phyloP scores from a whole-genome alignment of 2,797 vertebrate species.

The Enteromius argenteus region DNA sequence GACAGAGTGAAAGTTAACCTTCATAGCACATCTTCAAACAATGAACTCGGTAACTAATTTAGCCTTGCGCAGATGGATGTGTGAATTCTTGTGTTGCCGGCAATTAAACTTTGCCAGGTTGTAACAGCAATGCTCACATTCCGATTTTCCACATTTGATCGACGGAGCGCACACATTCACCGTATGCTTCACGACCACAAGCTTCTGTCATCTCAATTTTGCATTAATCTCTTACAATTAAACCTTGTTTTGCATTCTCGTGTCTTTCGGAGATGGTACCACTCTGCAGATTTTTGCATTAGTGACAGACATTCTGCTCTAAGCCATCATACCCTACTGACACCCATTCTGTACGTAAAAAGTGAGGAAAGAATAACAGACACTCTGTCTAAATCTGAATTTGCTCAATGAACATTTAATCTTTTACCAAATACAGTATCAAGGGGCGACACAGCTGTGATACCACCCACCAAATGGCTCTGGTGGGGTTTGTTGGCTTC shows the following conservation, averaged over 20 bases:
- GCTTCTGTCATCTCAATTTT: constrained; percentile 29
- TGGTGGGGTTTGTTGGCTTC: constrained; percentile 32
- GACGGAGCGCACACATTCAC: neutral
- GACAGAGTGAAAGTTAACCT: constrained; percentile 32
- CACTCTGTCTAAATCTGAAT: neutral
- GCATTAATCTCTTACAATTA: constrained; percentile 40
- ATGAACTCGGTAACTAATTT: constrained; percentile 33
- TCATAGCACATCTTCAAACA: constrained; percentile 31
- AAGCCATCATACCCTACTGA: neutral
- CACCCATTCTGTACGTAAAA: neutral
- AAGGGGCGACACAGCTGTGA: constrained; percentile 20
- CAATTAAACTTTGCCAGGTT: constrained; percentile 33
- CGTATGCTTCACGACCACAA: neutral
- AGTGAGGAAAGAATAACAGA: neutral
- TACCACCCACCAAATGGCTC: neutral
- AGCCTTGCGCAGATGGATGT: neutral
- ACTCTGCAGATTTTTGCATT: neutral
- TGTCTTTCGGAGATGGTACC: neutral
- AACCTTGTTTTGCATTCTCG: constrained; percentile 21
- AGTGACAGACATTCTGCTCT: neutral
- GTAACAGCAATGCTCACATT: constrained; percentile 14
- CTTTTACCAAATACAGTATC: constrained; percentile 21
- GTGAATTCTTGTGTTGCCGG: neutral
- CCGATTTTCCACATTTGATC: constrained; percentile 6
- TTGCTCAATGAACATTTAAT: neutral